Conservation (phyloP, 2,888 invertebrate genomes). For the Pristionchus japonicus region DNA sequence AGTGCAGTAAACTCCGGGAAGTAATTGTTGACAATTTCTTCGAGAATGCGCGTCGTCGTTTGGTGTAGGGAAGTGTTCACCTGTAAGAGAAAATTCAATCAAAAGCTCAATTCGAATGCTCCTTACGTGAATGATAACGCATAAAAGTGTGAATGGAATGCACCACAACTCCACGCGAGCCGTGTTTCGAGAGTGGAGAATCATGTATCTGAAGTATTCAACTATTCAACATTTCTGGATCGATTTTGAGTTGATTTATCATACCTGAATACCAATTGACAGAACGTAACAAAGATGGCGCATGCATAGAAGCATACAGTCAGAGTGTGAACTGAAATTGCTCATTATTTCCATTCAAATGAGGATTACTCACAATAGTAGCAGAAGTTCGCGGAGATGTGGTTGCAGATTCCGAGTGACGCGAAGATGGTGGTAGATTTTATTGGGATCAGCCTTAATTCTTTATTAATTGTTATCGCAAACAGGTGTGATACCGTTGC, state of each 20-base stretch:
- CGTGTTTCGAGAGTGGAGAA: neutral
- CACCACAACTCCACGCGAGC: neutral
- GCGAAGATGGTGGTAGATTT: neutral
- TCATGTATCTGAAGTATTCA: neutral
- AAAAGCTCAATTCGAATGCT: no score
- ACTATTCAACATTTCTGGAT: neutral
- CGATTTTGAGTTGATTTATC: no score
- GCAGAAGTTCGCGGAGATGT: neutral
- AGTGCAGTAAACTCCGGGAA: neutral
- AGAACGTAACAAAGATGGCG: neutral
- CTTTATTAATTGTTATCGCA: no score
- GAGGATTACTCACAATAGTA: neutral
- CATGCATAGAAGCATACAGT: neutral
- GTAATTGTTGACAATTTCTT: neutral
- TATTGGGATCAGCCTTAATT: slow-evolving; percentile 12
- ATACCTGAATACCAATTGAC: neutral
- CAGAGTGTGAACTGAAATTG: slow-evolving; percentile 16
- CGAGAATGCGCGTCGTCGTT: neutral
- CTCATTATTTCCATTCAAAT: neutral
- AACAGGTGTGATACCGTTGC: slow-evolving; percentile 9
- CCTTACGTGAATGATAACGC: neutral
- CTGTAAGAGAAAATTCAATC: neutral
- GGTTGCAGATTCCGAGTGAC: slow-evolving; percentile 1
- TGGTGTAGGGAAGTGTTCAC: neutral
- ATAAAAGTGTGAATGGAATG: neutral